These are phyloP conservation scores for Nematolebias whitei DNA, from an alignment of 2,113 vertebrate species.

Conservation along the genomic window DNA sequence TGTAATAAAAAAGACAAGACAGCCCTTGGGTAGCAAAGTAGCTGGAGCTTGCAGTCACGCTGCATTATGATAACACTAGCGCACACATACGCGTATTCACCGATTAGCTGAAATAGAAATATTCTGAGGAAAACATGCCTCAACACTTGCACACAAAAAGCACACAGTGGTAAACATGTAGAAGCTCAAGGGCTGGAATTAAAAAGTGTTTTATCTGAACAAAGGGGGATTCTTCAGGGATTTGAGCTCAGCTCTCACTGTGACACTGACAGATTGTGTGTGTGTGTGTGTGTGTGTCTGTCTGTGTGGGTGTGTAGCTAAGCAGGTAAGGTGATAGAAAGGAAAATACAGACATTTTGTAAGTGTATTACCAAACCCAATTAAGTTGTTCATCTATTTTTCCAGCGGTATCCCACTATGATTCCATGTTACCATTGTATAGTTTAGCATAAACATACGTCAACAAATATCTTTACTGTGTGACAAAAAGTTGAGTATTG, in stretches of 20 bases:
- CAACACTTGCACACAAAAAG: slow-evolving; percentile 5
- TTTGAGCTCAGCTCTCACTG: slow-evolving; percentile 18
- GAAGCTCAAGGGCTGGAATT: slow-evolving; percentile 33
- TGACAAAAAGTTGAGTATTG: not conserved
- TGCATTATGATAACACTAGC: slow-evolving; percentile 43
- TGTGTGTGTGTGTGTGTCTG: not conserved
- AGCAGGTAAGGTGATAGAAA: not conserved
- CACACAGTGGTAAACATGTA: not conserved
- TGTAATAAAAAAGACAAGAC: slow-evolving; percentile 58
- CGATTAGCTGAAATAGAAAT: slow-evolving; percentile 19
- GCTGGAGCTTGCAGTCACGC: slow-evolving; percentile 39
- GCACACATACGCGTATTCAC: slow-evolving; percentile 13
- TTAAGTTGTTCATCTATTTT: not conserved
- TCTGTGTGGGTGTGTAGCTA: not conserved
- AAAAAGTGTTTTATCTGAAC: slow-evolving; percentile 41
- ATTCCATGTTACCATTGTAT: not conserved
- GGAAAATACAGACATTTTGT: not conserved
- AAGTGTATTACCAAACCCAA: not conserved
- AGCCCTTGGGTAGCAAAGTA: slow-evolving; percentile 44
- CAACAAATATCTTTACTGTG: not conserved
- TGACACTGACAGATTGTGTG: slow-evolving; percentile 11
- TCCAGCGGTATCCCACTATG: not conserved
- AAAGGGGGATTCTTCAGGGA: slow-evolving; percentile 32
- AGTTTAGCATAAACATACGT: too few relatives aligned
- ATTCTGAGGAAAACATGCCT: slow-evolving; percentile 13